These are phyloP conservation scores for Leptinotarsa texana DNA, from an alignment of 1,140 invertebrate species.

Conservation along the genomic window DNA sequence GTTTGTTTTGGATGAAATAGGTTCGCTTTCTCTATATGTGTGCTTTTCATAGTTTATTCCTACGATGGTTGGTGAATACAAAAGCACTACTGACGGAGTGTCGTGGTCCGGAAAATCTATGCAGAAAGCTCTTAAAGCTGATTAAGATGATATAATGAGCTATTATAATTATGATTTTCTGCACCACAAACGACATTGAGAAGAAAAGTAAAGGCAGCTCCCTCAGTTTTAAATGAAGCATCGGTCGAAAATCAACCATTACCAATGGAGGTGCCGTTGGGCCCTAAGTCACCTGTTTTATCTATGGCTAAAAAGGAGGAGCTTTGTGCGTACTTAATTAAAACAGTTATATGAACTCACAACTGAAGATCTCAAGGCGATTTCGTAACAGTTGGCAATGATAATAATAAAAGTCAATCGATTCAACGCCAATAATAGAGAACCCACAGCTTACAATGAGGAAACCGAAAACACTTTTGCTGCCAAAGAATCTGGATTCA, in stretches of 20 bases:
- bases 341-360: slow-evolving; percentile 5
- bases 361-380: background rate
- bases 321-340: background rate
- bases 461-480: background rate
- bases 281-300: too few relatives aligned
- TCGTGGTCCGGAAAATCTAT: background rate
- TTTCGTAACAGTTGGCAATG: background rate
- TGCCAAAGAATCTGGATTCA: background rate
- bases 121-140: background rate
- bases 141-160: background rate
- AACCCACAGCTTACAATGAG: background rate
- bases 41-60: background rate
- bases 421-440: background rate
- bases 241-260: background rate
- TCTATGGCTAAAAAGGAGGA: background rate
- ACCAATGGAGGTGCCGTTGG: background rate
- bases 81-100: background rate
- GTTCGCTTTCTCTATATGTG: too few relatives aligned
- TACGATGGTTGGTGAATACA: background rate
- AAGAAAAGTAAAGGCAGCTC: slow-evolving; percentile 7
- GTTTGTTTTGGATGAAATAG: too few relatives aligned
- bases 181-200: background rate
- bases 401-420: background rate
- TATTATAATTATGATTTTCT: slow-evolving; percentile 9
- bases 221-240: background rate